These are phyloP conservation scores for Oreohelix idahoensis DNA, from an alignment of 1,140 invertebrate genomes.

Conservation along the genomic window DNA sequence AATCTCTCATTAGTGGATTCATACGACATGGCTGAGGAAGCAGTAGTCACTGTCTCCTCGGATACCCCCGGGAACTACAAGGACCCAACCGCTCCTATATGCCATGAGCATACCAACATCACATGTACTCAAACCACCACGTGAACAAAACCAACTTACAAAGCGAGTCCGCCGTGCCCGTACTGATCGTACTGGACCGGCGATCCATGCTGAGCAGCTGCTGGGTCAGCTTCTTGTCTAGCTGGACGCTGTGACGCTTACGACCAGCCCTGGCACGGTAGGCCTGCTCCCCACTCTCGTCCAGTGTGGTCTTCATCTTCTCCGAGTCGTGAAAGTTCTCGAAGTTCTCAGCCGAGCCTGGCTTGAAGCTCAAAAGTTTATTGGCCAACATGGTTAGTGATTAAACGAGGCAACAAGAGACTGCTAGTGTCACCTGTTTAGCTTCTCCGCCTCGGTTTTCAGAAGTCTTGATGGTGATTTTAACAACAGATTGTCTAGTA, in stretches of 20 bases:
- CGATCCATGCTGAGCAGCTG: constrained; percentile 56
- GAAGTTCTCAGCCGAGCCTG: constrained; percentile 56
- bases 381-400: constrained; percentile 56
- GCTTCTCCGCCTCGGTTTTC: too few relatives aligned
- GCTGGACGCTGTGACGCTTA: constrained; percentile 68
- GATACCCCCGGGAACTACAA: too few relatives aligned
- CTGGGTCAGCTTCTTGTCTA: constrained; percentile 65
- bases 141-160: constrained; percentile 56
- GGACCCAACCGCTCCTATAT: too few relatives aligned
- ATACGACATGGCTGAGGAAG: too few relatives aligned
- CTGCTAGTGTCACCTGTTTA: too few relatives aligned
- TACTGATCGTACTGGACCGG: constrained; percentile 58
- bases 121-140: neutral
- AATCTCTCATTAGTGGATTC: too few relatives aligned
- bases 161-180: constrained; percentile 61
- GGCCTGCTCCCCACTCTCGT: constrained; percentile 61
- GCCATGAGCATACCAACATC: too few relatives aligned
- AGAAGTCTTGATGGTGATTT: too few relatives aligned
- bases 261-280: constrained; percentile 60
- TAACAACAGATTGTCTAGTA: too few relatives aligned
- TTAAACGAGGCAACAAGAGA: too few relatives aligned
- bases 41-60: too few relatives aligned
- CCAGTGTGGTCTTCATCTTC: constrained; percentile 60
- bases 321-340: constrained; percentile 62
- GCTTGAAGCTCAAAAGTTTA: constrained; percentile 57